Evolutionary conservation across 2,113 vertebrate genomes (phyloP), one percentile per base, ranked within the genome.

Genomic region (Eleginops maclovinus): DNA sequence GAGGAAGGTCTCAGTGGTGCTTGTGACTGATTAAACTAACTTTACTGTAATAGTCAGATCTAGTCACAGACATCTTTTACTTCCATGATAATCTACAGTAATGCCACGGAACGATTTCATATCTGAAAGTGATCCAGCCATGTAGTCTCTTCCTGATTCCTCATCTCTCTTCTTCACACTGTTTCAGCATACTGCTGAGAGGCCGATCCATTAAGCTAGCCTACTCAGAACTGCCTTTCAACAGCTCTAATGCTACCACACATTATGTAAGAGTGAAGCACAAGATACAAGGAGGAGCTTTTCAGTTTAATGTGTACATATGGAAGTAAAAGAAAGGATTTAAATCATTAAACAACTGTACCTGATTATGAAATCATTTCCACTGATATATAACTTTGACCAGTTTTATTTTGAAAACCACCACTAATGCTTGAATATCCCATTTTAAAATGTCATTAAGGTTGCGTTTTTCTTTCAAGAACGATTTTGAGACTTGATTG

Each of bases 81-180:
- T 60, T 75, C 62, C 31, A 26, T 12, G 4, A 55, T 78, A 67
- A 62, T 46, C 70, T 55, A 63, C 62, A 77, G 41, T n/a, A 63
- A 88, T 66, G 88, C 88, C 87, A 88, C 77, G 74, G 81, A 83
- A 49, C 15, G 21, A 72, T 63, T 82, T 81, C 59, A 62, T 67
- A 72, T 75, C 77, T n/a, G n/a, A n/a, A n/a, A n/a, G n/a, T 50
- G 22, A 73, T 72, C 68, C 76, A 12, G 28, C 43, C 58, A 43
- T 71, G 58, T 54, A 2, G 46, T 55, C 68, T 66, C 69, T 71
- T 43, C 28, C 60, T 1, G 36, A 75, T 10, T 43, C 56, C 49
- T 41, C 75, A 69, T 73, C 40, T 26, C 56, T 60, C 1, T 55
- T 68, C 72, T 86, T 64, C 24, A 21, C 31, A 63, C 26, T 58